Percentiles rank a stretch among this genome's conserved stretches.
Evolutionary conservation across 2,888 invertebrate genomes (phyloP).

Genomic region (Pyrrhia umbra): DNA sequence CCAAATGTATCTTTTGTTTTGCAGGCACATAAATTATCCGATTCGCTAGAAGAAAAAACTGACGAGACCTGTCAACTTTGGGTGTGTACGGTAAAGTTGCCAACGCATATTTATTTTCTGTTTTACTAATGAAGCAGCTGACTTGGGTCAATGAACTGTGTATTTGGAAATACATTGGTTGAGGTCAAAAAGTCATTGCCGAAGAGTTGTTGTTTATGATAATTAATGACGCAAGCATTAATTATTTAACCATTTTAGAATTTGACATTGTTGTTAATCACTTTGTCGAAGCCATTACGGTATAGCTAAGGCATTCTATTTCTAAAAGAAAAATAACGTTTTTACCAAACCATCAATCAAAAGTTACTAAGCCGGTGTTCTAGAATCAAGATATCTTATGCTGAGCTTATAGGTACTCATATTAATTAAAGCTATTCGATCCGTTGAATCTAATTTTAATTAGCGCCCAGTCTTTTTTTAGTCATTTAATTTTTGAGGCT

Average conservation of each 20-base stretch:
- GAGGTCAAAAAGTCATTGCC: slow-evolving; percentile 38
- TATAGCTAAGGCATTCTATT: not conserved
- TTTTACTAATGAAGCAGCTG: slow-evolving; percentile 8
- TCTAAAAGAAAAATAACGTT: too few species aligned
- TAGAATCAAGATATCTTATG: too few species aligned
- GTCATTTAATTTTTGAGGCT: too few species aligned
- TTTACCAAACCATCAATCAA: too few species aligned
- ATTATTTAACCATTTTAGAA: slow-evolving; percentile 11
- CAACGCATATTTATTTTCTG: slow-evolving; percentile 6
- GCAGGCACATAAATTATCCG: too few species aligned
- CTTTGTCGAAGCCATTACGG: not conserved
- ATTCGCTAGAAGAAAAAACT: too few species aligned
- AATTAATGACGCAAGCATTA: slow-evolving; percentile 22
- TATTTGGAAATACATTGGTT: slow-evolving; percentile 12
- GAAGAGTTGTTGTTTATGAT: slow-evolving; percentile 24
- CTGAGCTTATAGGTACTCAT: too few species aligned
- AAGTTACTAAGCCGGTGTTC: too few species aligned
- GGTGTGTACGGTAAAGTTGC: not conserved
- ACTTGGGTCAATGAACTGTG: slow-evolving; percentile 8
- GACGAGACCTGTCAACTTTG: not conserved
- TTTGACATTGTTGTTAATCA: not conserved
- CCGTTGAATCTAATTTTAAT: too few species aligned
- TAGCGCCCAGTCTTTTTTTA: too few species aligned
- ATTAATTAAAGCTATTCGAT: too few species aligned
- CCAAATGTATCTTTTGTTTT: too few species aligned